phyloP scores from a whole-genome alignment of 2,113 vertebrate species.

The Mobula birostris region DNA sequence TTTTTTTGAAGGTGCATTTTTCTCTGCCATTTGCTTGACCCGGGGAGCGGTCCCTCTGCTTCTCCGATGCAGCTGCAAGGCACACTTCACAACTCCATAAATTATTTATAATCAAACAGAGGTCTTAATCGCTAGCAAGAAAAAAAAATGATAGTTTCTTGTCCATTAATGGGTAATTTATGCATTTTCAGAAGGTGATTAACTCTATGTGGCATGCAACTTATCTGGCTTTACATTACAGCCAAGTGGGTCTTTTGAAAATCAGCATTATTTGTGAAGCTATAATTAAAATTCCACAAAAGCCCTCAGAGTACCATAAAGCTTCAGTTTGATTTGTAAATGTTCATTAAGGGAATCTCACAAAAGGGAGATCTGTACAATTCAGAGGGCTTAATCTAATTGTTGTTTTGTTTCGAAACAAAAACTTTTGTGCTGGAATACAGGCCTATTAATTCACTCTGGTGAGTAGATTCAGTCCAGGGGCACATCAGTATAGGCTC shows the following conservation, averaged over 20 bases:
- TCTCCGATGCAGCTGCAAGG: slow-evolving; percentile 44
- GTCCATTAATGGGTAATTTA: slow-evolving; percentile 21
- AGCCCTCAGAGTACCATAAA: background rate
- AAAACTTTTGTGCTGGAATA: background rate
- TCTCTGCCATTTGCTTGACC: slow-evolving; percentile 61
- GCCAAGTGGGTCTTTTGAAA: slow-evolving; percentile 10
- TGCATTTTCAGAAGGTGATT: slow-evolving; percentile 32
- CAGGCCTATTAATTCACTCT: background rate
- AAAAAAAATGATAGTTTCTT: slow-evolving; percentile 18
- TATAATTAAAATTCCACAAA: slow-evolving; percentile 36
- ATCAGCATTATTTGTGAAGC: slow-evolving; percentile 13
- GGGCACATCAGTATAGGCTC: background rate
- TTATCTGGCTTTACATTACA: slow-evolving; percentile 20
- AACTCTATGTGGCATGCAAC: slow-evolving; percentile 22
- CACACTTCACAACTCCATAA: slow-evolving; percentile 51
- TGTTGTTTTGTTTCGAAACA: background rate
- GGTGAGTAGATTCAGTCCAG: background rate
- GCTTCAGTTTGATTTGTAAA: slow-evolving; percentile 28
- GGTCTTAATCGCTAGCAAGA: slow-evolving; percentile 46
- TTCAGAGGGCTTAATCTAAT: background rate
- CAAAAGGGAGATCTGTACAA: slow-evolving; percentile 26
- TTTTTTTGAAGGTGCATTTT: slow-evolving; percentile 60
- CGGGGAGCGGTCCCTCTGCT: slow-evolving; percentile 53
- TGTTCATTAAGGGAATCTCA: slow-evolving; percentile 12
- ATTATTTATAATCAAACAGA: slow-evolving; percentile 58